These are phyloP conservation scores for Syngnathus rostellatus DNA, from an alignment of 2,797 vertebrate genomes.

Conservation along the genomic window DNA sequence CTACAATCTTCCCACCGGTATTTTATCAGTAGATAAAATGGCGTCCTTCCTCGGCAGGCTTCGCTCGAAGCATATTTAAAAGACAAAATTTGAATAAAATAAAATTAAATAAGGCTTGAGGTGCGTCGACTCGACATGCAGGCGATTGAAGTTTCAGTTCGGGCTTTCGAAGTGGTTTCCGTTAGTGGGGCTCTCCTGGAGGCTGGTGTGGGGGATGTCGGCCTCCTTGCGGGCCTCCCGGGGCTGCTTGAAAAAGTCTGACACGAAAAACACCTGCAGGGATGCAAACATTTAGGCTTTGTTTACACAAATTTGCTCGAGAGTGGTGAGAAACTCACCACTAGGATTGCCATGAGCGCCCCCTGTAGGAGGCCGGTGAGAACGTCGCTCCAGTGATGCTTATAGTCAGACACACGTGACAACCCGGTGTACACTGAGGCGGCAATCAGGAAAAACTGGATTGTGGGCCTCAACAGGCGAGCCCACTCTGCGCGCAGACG, in stretches of 20 bases:
- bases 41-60: constrained; percentile 21
- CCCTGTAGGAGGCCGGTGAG: constrained; percentile 87
- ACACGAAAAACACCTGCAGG: constrained; percentile 80
- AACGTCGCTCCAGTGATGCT: constrained; percentile 97
- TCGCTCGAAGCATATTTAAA: constrained; percentile 6
- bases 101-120: constrained; percentile 16
- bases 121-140: constrained; percentile 4
- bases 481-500: constrained; percentile 87
- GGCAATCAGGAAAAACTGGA: constrained; percentile 88
- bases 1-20: constrained; percentile 28
- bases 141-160: constrained; percentile 58
- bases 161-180: constrained; percentile 84
- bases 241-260: constrained; percentile 86
- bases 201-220: constrained; percentile 77
- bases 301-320: too few species aligned
- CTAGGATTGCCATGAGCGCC: constrained; percentile 80
- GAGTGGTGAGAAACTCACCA: constrained; percentile 68
- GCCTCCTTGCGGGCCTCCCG: constrained; percentile 63
- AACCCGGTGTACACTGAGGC: constrained; percentile 85
- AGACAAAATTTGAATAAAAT: neutral
- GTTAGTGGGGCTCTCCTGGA: constrained; percentile 83
- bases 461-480: constrained; percentile 83
- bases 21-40: constrained; percentile 40
- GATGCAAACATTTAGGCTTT: neutral
- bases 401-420: constrained; percentile 94